A percentile compares a stretch with the other conserved stretches of the same genome.
phyloP scores from a whole-genome alignment of 2,797 vertebrate species.

The Chlorospingus semifuscus region DNA sequence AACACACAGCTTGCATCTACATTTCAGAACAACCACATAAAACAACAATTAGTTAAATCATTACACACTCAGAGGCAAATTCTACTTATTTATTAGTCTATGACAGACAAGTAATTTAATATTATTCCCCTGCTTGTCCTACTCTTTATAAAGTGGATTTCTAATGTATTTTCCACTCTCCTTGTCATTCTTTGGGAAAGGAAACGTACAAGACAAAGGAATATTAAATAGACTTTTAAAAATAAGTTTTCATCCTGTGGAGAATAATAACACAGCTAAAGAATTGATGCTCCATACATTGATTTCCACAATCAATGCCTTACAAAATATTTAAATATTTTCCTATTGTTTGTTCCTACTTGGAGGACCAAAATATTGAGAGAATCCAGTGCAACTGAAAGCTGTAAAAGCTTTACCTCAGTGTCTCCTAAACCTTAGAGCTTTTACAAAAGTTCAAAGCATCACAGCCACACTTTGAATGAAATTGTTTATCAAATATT shows the following conservation, averaged over 20 bases:
- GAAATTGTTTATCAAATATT: constrained; percentile 28
- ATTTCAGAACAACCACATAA: neutral
- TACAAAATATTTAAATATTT: neutral
- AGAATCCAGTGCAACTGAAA: neutral
- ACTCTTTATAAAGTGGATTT: neutral
- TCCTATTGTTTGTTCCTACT: neutral
- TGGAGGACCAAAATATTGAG: neutral
- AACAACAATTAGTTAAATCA: neutral
- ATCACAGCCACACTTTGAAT: neutral
- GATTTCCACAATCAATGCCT: neutral
- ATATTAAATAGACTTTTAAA: neutral
- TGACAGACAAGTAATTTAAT: neutral
- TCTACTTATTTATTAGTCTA: neutral
- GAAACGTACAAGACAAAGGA: constrained; percentile 20
- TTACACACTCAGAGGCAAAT: neutral
- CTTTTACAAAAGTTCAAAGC: neutral
- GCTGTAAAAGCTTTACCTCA: neutral
- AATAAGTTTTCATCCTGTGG: neutral
- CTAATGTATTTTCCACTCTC: neutral
- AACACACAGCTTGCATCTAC: neutral
- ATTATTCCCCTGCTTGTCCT: neutral
- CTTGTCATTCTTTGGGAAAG: neutral
- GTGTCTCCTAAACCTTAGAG: neutral
- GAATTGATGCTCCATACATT: neutral
- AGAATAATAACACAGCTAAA: neutral